Evolutionary conservation across 2,888 invertebrate species (phyloP), one percentile per base, ranked within the genome.

Genomic region (Mythimna vitellina): DNA sequence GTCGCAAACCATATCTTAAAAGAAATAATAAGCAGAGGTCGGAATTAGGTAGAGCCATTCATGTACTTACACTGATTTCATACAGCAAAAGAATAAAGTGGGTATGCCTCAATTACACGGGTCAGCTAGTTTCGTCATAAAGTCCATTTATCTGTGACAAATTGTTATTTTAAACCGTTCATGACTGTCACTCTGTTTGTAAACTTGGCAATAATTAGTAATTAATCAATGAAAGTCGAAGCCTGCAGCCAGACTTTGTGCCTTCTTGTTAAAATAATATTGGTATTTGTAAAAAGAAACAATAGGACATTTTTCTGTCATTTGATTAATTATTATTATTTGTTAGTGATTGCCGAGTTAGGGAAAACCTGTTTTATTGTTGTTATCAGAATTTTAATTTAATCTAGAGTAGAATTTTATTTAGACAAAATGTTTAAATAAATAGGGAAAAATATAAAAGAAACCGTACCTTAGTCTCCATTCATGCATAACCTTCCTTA

Each of bases 201-300:
- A 68, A 78, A 78, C 68, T 49, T 12, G 20, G 35, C 38, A 7
- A 51, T 51, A n/a, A 25, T 35, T 57, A 42, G 46, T 57, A 42
- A 62, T 62, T 49, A 56, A 64, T 71, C 54, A 77, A 76, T 56
- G 66, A 76, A 76, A 66, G 51, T 22, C 17, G 54, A 65, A 49
- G 53, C 38, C 14, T 25, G n/a, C n/a, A 38, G 32, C 20, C n/a
- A 60, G 62, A 35, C 53, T 32, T 49, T 65, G 25, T 65, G 42
- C 12, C 32, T 63, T 49, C 22, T 22, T 35, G 9, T 22, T 22
- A 14, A 12, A 46, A 46, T 46, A n/a, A 46, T 32, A 56, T 29
- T 56, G 12, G 42, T 42, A 17, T 46, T 17, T 1, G 12, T 29
- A 29, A 22, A 22, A 65, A 42, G 29, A 17, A 67, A 68, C 32